A percentile compares a stretch with the other conserved stretches of the same genome.
phyloP scores from a whole-genome alignment of 2,888 invertebrate genomes.

The Plebejus melissa region DNA sequence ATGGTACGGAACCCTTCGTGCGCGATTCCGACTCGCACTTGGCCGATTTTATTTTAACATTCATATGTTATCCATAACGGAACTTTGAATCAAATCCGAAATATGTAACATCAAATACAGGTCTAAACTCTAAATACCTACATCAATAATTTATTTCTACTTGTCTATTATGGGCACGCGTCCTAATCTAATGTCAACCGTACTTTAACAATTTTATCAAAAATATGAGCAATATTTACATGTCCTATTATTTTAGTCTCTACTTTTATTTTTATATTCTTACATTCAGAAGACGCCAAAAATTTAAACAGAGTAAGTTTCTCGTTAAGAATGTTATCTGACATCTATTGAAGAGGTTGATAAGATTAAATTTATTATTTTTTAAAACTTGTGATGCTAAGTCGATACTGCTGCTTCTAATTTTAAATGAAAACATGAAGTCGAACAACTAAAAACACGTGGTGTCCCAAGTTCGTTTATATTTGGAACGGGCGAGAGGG shows the following conservation, averaged over 20 bases:
- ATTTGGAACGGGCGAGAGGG: slow-evolving; percentile 59
- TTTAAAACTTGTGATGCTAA: neutral
- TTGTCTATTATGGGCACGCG: no score
- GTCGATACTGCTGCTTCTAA: neutral
- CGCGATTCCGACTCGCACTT: no score
- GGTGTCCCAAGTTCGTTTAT: slow-evolving; percentile 66
- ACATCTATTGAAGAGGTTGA: neutral
- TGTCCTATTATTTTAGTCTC: neutral
- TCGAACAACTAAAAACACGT: slow-evolving; percentile 67
- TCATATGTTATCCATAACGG: slow-evolving; percentile 37
- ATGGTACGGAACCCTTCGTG: no score
- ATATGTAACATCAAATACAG: neutral
- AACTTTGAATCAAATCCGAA: slow-evolving; percentile 29
- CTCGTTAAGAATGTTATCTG: neutral
- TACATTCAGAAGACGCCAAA: no score
- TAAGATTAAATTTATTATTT: neutral
- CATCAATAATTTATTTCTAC: neutral
- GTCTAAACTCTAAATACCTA: neutral
- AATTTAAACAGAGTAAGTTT: neutral
- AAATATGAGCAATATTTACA: neutral
- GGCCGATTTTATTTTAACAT: slow-evolving; percentile 34
- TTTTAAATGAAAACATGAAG: slow-evolving; percentile 5
- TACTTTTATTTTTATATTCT: neutral
- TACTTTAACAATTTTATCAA: neutral
- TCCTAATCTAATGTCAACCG: no score